Evolutionary conservation across 2,113 vertebrate genomes (phyloP), one percentile per base, ranked within the genome.

Genomic region (Nipponia nippon): DNA sequence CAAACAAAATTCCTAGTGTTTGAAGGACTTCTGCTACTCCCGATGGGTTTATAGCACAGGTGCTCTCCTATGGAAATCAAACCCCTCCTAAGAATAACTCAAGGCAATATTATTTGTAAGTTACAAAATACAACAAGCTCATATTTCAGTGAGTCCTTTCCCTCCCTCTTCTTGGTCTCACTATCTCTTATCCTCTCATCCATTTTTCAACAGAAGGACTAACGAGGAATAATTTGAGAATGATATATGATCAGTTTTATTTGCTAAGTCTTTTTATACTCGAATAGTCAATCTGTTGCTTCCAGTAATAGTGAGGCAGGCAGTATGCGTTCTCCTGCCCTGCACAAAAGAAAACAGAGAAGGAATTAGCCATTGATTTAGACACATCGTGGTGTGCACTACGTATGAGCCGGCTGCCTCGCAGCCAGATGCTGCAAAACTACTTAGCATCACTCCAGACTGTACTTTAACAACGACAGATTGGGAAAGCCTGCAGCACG

Each of bases 141-240:
- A 0, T 70, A 61, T 73, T 77, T 80, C 79, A 56, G 3, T 1
- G 1, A 69, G 58, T 66, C 17, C 22, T 70, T 72, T 26, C 15
- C 30, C 46, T 34, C 44, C 8, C 19, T 34, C 53, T 59, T 56
- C 83, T 72, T 66, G 65, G 9, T 72, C 66, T 71, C 34, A 16
- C 82, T 77, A 7, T 20, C 50, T 78, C 50, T 78, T 65, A 66
- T 16, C 25, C 12, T 53, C 46, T 93, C 30, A 27, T 15, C 22
- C 32, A 50, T 89, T 94, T 78, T 93, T 94, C 94, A 83, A 47
- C 34, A 80, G 67, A 69, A n/a, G 29, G 58, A 52, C 59, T 92
- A 80, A 83, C 0, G 3, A 80, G 83, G 49, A 90, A 42, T 83
- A 90, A 87, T n/a, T 50, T 70, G 72, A 73, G 80, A 83, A 81